phyloP scores from a whole-genome alignment of 2,797 vertebrate species.

The Poeciliopsis paucimaculata region DNA sequence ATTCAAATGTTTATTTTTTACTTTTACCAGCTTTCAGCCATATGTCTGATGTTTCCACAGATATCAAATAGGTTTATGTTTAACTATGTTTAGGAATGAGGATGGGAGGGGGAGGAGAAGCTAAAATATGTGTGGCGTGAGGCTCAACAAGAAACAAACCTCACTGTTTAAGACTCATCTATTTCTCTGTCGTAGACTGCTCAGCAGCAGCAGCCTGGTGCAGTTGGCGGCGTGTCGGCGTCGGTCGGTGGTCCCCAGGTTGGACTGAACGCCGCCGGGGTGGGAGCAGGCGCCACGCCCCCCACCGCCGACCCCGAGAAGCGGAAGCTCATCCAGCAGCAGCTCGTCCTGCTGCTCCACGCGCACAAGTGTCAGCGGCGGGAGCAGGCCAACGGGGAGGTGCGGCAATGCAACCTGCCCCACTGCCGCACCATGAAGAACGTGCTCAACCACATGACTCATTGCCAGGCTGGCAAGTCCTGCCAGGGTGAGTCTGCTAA shows the following conservation, averaged over 20 bases:
- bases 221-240: slow-evolving; percentile 59
- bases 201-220: slow-evolving; percentile 81
- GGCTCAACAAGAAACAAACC: background rate
- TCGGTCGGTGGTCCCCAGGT: slow-evolving; percentile 69
- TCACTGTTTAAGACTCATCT: background rate
- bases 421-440: slow-evolving; percentile 99
- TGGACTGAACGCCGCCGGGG: slow-evolving; percentile 75
- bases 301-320: slow-evolving; percentile 97
- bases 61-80: no score
- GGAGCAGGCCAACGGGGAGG: slow-evolving; percentile 95
- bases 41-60: no score
- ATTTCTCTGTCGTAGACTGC: slow-evolving; percentile 16
- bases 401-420: slow-evolving; percentile 94
- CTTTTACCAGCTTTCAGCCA: no score
- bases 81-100: no score
- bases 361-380: slow-evolving; percentile 97
- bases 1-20: no score
- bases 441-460: slow-evolving; percentile 98
- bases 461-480: slow-evolving; percentile 97
- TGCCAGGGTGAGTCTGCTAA: slow-evolving; percentile 90
- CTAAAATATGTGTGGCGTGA: no score
- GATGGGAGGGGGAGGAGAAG: accelerated
- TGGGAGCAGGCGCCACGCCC: slow-evolving; percentile 86
- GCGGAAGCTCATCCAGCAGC: slow-evolving; percentile 97
- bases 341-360: slow-evolving; percentile 94